Conservation (phyloP, 2,113 vertebrate genomes). For the Morone chrysops region DNA sequence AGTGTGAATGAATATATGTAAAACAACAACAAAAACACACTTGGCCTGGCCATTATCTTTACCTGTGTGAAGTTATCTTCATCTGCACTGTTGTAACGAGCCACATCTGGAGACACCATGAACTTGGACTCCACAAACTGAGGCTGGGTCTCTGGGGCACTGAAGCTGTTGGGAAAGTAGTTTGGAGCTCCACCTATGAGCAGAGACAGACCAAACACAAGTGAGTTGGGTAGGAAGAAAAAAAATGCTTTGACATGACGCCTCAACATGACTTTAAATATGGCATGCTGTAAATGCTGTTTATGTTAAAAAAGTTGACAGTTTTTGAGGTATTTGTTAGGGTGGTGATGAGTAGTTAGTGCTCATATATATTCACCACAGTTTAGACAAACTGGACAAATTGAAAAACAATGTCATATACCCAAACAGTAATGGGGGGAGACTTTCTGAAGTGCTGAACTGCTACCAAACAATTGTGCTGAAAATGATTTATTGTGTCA, state of each 20-base stretch:
- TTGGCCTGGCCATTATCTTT: not conserved
- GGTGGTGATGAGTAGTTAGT: not conserved
- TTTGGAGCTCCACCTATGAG: constrained; percentile 93
- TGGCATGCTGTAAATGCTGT: not conserved
- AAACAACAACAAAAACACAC: not conserved
- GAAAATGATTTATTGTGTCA: not conserved
- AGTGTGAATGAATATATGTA: not conserved
- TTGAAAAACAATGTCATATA: not conserved
- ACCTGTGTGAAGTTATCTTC: constrained; percentile 96
- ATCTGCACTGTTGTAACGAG: constrained; percentile 87
- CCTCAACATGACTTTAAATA: not conserved
- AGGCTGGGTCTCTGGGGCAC: constrained; percentile 86
- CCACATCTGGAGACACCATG: constrained; percentile 82
- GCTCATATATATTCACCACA: not conserved
- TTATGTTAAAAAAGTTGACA: not conserved
- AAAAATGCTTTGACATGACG: not conserved
- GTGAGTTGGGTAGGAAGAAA: not conserved
- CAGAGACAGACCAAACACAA: not conserved
- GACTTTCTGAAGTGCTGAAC: not conserved
- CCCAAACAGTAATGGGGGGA: no score
- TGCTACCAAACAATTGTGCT: not conserved
- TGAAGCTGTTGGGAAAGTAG: constrained; percentile 97
- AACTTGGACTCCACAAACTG: constrained; percentile 75
- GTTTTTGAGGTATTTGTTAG: not conserved
- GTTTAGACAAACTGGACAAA: no score